phyloP scores from a whole-genome alignment of 64 coral and sea anemone genomes.

The Montipora efflorescens region DNA sequence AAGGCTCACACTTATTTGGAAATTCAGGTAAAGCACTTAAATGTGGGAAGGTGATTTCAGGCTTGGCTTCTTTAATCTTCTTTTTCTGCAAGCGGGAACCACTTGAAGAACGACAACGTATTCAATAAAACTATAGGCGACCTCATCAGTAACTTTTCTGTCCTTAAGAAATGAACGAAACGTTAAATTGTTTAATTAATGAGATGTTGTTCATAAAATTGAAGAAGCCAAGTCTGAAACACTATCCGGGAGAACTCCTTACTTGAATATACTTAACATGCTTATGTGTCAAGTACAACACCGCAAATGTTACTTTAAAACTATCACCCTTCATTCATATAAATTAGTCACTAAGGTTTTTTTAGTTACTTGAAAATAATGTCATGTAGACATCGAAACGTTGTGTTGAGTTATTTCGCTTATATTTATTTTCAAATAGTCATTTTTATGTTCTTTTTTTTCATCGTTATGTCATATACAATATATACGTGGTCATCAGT shows the following conservation, averaged over 20 bases:
- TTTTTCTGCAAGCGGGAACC: constrained; percentile 7
- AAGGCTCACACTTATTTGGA: not conserved
- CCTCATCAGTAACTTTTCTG: constrained; percentile 34
- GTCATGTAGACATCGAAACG: too few relatives aligned
- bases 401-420: too few relatives aligned
- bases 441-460: too few relatives aligned
- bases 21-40: not conserved
- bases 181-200: not conserved
- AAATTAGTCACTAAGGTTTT: too few relatives aligned
- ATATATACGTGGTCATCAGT: too few relatives aligned
- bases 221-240: constrained; percentile 26
- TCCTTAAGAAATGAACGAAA: constrained; percentile 23
- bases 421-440: too few relatives aligned
- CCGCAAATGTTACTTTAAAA: too few relatives aligned
- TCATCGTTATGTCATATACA: too few relatives aligned
- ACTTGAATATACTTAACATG: not conserved
- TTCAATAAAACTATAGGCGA: not conserved
- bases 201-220: constrained; percentile 28
- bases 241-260: not conserved
- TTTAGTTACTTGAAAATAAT: too few relatives aligned
- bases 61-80: too few relatives aligned
- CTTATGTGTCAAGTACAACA: not conserved
- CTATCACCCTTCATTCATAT: too few relatives aligned
- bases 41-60: too few relatives aligned
- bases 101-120: not conserved